These are phyloP conservation scores for Pemphredon lugubris DNA, from an alignment of 2,888 invertebrate species.

Conservation along the genomic window DNA sequence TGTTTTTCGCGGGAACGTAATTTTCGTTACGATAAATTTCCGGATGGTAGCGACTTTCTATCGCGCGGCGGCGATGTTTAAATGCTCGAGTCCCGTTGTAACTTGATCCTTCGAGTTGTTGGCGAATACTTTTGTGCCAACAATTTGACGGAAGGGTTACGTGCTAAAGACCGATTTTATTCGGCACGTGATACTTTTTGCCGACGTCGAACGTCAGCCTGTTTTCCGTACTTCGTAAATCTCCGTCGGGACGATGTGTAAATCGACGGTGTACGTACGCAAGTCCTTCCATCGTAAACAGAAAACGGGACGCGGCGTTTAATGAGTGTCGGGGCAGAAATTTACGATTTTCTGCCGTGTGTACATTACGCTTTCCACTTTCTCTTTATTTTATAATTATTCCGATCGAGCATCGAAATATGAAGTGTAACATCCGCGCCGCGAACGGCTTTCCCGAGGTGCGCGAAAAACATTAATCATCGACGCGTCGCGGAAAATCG, in stretches of 20 bases:
- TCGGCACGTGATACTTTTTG: constrained; percentile 32
- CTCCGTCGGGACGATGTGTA: constrained; percentile 21
- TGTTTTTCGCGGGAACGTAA: too few relatives aligned
- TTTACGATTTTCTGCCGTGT: constrained; percentile 41
- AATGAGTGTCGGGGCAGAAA: constrained; percentile 32
- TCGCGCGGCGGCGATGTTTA: neutral
- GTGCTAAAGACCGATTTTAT: constrained; percentile 7
- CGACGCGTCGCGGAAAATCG: constrained; percentile 5
- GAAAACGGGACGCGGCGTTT: constrained; percentile 20
- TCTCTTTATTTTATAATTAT: constrained; percentile 48
- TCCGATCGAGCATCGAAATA: constrained; percentile 12
- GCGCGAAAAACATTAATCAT: constrained; percentile 16
- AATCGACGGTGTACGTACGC: constrained; percentile 20
- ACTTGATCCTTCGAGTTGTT: constrained; percentile 2
- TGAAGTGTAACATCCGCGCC: neutral
- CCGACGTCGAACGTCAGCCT: constrained; percentile 22
- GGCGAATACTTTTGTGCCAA: neutral
- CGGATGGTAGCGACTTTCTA: neutral
- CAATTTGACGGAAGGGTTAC: neutral
- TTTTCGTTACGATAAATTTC: neutral
- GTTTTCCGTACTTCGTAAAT: constrained; percentile 41
- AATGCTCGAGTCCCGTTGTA: constrained; percentile 3
- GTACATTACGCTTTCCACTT: constrained; percentile 31
- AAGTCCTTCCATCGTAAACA: constrained; percentile 12
- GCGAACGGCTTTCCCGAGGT: neutral